Evolutionary conservation across 2,113 vertebrate genomes (phyloP).

Genomic region (Heterotilapia buettikoferi): DNA sequence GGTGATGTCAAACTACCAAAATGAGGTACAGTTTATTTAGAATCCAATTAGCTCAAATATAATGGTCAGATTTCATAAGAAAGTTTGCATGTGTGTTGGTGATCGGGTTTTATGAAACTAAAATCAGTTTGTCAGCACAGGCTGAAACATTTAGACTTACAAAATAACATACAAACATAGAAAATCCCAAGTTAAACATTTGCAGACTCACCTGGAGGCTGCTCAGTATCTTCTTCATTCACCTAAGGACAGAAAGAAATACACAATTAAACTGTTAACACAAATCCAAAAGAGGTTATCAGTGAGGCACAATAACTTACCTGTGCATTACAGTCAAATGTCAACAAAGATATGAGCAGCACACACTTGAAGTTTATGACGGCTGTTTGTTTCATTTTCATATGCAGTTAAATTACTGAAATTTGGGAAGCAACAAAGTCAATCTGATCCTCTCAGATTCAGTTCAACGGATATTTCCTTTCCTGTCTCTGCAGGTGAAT

Average conservation of each 20-base stretch:
- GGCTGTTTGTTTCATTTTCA: constrained; percentile 14
- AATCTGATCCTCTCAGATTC: background rate
- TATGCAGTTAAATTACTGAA: background rate
- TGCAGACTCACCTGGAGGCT: constrained; percentile 33
- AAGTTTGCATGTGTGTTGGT: background rate
- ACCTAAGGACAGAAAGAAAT: background rate
- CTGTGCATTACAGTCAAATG: background rate
- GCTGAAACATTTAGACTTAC: background rate
- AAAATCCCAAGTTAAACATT: background rate
- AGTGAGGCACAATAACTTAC: background rate
- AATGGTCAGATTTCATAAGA: background rate
- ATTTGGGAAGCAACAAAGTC: background rate
- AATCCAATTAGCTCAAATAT: background rate
- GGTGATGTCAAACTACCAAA: background rate
- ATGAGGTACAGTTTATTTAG: background rate
- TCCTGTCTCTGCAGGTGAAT: constrained; percentile 34
- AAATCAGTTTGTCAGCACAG: background rate
- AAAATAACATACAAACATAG: fast-evolving
- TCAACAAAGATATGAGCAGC: constrained; percentile 14
- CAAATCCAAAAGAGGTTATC: background rate
- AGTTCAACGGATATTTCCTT: background rate
- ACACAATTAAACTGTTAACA: background rate
- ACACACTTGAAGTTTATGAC: background rate
- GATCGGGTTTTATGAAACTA: background rate
- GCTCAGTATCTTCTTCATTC: background rate